Conservation (phyloP, 2,113 vertebrate species). For the Entosphenus tridentatus region DNA sequence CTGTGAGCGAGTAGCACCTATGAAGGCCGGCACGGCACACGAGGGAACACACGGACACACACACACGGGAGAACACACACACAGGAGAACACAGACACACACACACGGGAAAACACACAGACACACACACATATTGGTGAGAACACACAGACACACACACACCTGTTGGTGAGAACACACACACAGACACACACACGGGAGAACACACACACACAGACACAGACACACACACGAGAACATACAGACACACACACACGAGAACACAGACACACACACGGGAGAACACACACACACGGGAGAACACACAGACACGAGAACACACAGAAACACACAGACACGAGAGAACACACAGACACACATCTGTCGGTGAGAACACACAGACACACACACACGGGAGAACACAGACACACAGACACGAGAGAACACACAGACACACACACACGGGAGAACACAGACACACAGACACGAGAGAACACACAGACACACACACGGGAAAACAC, state of each 20-base stretch:
- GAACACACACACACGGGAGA: neutral
- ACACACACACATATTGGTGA: too few species aligned
- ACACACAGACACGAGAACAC: neutral
- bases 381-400: constrained; percentile 2
- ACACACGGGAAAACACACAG: too few species aligned
- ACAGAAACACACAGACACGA: neutral
- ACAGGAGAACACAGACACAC: too few species aligned
- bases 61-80: too few species aligned
- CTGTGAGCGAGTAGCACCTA: too few species aligned
- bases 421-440: neutral
- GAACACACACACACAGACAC: neutral
- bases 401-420: neutral
- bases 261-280: neutral
- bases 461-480: neutral
- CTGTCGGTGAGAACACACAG: too few species aligned
- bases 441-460: constrained; percentile 2
- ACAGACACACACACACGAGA: constrained; percentile 1
- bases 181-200: neutral
- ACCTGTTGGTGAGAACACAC: neutral
- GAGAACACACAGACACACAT: neutral
- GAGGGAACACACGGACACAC: too few species aligned
- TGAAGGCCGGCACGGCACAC: too few species aligned
- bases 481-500: too few species aligned
- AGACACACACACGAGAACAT: neutral
- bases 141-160: neutral